Conservation (phyloP, 2,888 invertebrate genomes). For the Tupiocoris notatus region DNA sequence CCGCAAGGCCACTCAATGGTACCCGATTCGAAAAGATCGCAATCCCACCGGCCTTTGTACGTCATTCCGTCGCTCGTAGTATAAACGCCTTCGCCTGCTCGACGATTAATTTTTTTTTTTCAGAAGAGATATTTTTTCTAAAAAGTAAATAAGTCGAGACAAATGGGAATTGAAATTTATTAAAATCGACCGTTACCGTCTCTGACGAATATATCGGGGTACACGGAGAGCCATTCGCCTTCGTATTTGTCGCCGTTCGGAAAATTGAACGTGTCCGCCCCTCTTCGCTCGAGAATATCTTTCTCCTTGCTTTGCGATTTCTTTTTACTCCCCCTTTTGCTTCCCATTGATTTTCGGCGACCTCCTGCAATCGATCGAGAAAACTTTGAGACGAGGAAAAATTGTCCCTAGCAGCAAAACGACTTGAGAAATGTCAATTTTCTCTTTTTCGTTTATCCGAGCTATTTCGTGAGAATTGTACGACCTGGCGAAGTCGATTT, state of each 20-base stretch:
- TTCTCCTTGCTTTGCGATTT: not conserved
- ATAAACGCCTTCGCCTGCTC: conserved; percentile 19
- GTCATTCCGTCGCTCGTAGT: conserved; percentile 11
- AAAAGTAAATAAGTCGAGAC: too few species aligned
- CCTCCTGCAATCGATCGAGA: too few species aligned
- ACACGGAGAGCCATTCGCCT: conserved; percentile 32
- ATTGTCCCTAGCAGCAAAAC: too few species aligned
- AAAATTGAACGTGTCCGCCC: conserved; percentile 2
- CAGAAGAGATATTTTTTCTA: not conserved
- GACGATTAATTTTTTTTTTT: not conserved
- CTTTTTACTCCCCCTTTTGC: too few species aligned
- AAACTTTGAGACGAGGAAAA: too few species aligned
- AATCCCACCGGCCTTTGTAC: conserved; percentile 10
- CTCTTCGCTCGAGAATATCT: not conserved
- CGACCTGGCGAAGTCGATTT: not conserved
- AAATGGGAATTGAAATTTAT: too few species aligned
- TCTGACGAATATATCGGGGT: conserved; percentile 29
- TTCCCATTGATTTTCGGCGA: too few species aligned
- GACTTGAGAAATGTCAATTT: too few species aligned
- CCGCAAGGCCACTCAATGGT: conserved; percentile 26
- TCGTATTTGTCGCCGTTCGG: conserved; percentile 32
- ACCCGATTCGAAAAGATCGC: conserved; percentile 20
- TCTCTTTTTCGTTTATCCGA: too few species aligned
- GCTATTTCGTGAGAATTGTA: too few species aligned
- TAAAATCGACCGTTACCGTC: conserved; percentile 1